phyloP scores from a whole-genome alignment of 37 sponge, comb jelly and placozoan genomes.

The Oopsacas minuta region DNA sequence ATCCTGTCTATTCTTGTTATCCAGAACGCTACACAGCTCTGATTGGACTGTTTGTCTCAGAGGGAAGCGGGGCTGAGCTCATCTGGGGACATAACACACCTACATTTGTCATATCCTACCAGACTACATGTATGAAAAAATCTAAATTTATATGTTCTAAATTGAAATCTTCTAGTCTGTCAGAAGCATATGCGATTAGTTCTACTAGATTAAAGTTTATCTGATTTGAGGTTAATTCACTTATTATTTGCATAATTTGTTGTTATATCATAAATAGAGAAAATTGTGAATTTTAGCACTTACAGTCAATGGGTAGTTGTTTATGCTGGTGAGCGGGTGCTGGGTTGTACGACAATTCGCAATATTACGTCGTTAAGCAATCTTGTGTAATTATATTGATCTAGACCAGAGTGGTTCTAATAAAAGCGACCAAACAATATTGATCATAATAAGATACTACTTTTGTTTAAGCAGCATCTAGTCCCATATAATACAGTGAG shows the following conservation, averaged over 20 bases:
- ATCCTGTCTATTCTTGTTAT: not conserved
- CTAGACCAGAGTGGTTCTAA: too few relatives aligned
- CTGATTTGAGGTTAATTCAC: not conserved
- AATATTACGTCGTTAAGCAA: too few relatives aligned
- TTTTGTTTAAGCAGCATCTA: not conserved
- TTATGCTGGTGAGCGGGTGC: too few relatives aligned
- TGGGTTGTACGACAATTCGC: too few relatives aligned
- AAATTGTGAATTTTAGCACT: too few relatives aligned
- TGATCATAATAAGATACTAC: too few relatives aligned
- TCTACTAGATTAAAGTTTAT: not conserved
- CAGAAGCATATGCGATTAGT: not conserved
- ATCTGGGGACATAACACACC: slow-evolving; percentile 14
- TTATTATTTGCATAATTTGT: too few relatives aligned
- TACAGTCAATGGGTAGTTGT: too few relatives aligned
- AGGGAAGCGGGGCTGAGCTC: not conserved
- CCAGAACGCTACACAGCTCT: not conserved
- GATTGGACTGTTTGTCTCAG: not conserved
- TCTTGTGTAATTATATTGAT: too few relatives aligned
- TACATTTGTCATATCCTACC: not conserved
- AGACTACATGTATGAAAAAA: not conserved
- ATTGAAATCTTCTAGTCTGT: not conserved
- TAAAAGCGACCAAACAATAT: too few relatives aligned
- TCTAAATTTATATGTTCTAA: not conserved
- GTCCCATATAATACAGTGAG: not conserved
- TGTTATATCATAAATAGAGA: too few relatives aligned